Evolutionary conservation across 1,140 invertebrate species (phyloP).

Genomic region (Latrodectus geometricus): DNA sequence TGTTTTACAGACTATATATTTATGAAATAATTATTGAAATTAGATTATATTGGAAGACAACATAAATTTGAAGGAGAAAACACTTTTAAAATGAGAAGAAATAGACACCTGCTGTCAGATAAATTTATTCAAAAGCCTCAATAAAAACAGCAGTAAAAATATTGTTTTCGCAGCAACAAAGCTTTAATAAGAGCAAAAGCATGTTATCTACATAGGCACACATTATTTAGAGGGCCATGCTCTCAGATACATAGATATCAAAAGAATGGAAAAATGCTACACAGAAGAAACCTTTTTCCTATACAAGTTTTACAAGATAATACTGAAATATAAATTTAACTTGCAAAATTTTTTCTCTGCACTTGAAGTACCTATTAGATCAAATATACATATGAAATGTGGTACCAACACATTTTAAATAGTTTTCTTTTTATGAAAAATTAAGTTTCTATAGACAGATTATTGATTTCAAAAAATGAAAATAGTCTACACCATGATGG

Average conservation of each 20-base stretch:
- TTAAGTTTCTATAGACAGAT: slow-evolving; percentile 31
- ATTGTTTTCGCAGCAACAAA: not conserved
- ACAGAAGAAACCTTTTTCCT: slow-evolving; percentile 13
- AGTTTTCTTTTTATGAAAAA: slow-evolving; percentile 25
- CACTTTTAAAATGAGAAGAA: no score
- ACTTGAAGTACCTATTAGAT: slow-evolving; percentile 53
- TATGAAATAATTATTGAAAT: no score
- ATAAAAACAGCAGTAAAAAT: no score
- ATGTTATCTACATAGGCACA: slow-evolving; percentile 54
- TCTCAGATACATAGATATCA: slow-evolving; percentile 49
- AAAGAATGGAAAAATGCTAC: slow-evolving; percentile 53
- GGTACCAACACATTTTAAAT: slow-evolving; percentile 37
- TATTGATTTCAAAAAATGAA: slow-evolving; percentile 45
- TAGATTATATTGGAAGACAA: no score
- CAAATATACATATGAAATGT: slow-evolving; percentile 46
- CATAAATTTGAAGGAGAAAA: no score
- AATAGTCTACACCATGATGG: slow-evolving; percentile 23
- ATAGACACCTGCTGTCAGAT: no score
- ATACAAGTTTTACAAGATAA: slow-evolving; percentile 54
- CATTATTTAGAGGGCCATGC: slow-evolving; percentile 49
- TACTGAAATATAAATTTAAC: slow-evolving; percentile 58
- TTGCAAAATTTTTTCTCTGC: slow-evolving; percentile 48
- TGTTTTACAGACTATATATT: no score
- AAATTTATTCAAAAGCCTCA: no score
- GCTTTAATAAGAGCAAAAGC: slow-evolving; percentile 29